A percentile compares a stretch with the other conserved stretches of the same genome.
These are phyloP conservation scores for Tetropium fuscum DNA, from an alignment of 2,888 invertebrate genomes.

Conservation along the genomic window DNA sequence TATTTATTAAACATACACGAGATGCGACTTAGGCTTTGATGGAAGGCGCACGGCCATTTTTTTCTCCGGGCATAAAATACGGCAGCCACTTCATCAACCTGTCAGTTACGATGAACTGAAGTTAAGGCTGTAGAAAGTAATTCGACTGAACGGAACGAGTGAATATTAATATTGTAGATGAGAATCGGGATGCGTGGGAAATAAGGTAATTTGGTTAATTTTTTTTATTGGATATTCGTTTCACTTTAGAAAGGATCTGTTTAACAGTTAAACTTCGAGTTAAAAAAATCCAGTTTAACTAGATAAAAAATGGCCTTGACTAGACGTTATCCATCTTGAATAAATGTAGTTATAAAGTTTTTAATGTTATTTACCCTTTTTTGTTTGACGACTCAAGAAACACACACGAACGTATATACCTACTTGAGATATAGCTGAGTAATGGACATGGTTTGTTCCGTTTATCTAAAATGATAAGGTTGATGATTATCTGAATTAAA, in stretches of 20 bases:
- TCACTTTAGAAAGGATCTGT: background rate
- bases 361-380: no score
- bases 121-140: slow-evolving; percentile 52
- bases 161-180: slow-evolving; percentile 22
- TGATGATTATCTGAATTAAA: no score
- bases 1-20: slow-evolving; percentile 51
- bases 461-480: no score
- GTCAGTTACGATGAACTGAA: slow-evolving; percentile 52
- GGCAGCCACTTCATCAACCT: slow-evolving; percentile 62
- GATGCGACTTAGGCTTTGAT: slow-evolving; percentile 48
- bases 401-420: no score
- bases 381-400: no score
- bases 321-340: no score
- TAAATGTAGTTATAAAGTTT: no score
- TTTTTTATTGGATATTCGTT: slow-evolving; percentile 9
- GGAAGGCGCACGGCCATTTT: slow-evolving; percentile 51
- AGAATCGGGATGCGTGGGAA: slow-evolving; percentile 15
- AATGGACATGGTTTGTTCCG: no score
- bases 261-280: no score
- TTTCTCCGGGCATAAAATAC: slow-evolving; percentile 61
- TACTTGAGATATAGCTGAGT: no score
- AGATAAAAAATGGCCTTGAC: no score
- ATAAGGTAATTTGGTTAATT: slow-evolving; percentile 17
- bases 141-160: slow-evolving; percentile 41
- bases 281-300: no score